These are phyloP conservation scores for Eremobia ochroleuca DNA, from an alignment of 2,888 invertebrate genomes.

Conservation along the genomic window DNA sequence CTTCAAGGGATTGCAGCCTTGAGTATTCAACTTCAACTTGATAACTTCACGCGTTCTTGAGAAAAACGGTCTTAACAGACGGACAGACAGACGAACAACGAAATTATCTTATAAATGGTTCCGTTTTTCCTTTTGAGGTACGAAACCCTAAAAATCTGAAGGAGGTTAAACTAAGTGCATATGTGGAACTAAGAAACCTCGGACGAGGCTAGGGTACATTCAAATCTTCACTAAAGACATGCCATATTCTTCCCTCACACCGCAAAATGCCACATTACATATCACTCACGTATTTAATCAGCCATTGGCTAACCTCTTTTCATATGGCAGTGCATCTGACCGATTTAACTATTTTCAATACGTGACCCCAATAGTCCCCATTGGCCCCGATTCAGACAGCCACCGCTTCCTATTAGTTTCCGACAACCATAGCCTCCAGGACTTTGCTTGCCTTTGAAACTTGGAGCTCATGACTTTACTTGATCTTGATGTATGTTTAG, in stretches of 20 bases:
- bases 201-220: not conserved
- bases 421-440: conserved; percentile 20
- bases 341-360: conserved; percentile 49
- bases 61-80: too few species aligned
- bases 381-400: conserved; percentile 22
- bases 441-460: conserved; percentile 27
- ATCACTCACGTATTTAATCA: conserved; percentile 26
- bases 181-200: not conserved
- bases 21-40: too few species aligned
- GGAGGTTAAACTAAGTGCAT: not conserved
- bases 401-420: conserved; percentile 53
- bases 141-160: too few species aligned
- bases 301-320: conserved; percentile 31
- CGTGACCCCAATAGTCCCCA: conserved; percentile 1
- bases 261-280: conserved; percentile 22
- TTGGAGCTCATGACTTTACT: conserved; percentile 24
- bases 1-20: too few species aligned
- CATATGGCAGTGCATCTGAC: conserved; percentile 33
- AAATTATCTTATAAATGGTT: too few species aligned
- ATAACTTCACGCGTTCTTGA: too few species aligned
- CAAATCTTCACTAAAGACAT: not conserved
- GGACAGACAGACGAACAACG: too few species aligned
- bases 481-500: not conserved
- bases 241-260: not conserved
- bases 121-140: too few species aligned